These are phyloP conservation scores for Mimachlamys varia DNA, from an alignment of 2,888 invertebrate genomes.

Conservation along the genomic window DNA sequence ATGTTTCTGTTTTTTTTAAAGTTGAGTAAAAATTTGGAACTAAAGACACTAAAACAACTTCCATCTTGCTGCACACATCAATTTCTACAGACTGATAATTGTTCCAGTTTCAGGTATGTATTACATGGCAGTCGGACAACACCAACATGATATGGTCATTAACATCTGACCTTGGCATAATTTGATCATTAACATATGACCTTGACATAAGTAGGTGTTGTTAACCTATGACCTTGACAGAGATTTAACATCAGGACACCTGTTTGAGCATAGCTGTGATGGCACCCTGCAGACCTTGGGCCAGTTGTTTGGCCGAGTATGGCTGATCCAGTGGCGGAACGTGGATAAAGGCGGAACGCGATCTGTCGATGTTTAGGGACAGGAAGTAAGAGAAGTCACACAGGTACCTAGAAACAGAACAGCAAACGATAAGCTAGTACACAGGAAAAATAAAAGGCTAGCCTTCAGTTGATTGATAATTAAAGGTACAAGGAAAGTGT, in stretches of 20 bases:
- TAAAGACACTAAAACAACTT: background rate
- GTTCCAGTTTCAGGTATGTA: background rate
- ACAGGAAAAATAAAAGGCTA: background rate
- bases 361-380: constrained; percentile 86
- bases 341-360: constrained; percentile 89
- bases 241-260: constrained; percentile 47
- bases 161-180: background rate
- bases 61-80: background rate
- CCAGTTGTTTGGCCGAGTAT: constrained; percentile 85
- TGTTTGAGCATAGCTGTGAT: constrained; percentile 79
- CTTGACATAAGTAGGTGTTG: too few relatives aligned
- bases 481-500: too few relatives aligned
- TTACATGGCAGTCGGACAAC: background rate
- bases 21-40: background rate
- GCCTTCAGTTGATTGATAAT: too few relatives aligned
- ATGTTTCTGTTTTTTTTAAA: background rate
- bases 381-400: constrained; percentile 93
- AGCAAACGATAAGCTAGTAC: background rate
- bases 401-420: constrained; percentile 84
- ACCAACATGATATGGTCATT: background rate
- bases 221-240: background rate
- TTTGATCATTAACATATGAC: background rate
- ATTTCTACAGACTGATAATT: background rate
- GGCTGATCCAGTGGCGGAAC: constrained; percentile 87
- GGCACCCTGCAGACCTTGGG: constrained; percentile 83